Evolutionary conservation across 2,797 vertebrate genomes (phyloP).

Genomic region (Gallinago solitaria): DNA sequence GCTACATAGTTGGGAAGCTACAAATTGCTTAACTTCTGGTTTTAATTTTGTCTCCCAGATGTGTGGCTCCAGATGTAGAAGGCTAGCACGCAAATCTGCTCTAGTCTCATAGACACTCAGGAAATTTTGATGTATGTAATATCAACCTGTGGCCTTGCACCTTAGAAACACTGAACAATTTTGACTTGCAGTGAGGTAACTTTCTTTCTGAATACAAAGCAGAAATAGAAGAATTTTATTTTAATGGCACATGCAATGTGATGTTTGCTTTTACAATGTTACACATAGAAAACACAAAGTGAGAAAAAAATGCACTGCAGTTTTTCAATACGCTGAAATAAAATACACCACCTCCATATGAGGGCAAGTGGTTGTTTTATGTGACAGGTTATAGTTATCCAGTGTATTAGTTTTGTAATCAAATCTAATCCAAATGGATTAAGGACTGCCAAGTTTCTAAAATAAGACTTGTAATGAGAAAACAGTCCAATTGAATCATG

Average conservation of each 20-base stretch:
- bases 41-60: constrained; percentile 56
- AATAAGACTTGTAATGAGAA: constrained; percentile 21
- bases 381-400: background rate
- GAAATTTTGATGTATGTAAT: background rate
- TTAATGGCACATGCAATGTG: background rate
- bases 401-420: background rate
- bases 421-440: constrained; percentile 21
- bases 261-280: background rate
- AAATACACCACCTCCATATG: background rate
- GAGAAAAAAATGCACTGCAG: background rate
- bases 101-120: background rate
- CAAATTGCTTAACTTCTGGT: constrained; percentile 41
- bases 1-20: constrained; percentile 17
- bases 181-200: background rate
- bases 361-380: background rate
- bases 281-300: background rate
- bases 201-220: background rate
- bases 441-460: constrained; percentile 3
- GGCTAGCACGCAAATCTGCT: background rate
- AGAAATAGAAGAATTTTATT: background rate
- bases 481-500: constrained; percentile 6
- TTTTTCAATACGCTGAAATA: background rate
- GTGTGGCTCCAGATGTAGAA: constrained; percentile 23
- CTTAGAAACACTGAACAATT: background rate
- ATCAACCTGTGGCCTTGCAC: background rate